Conservation (phyloP, 2,113 vertebrate genomes). For the Epinephelus fuscoguttatus region DNA sequence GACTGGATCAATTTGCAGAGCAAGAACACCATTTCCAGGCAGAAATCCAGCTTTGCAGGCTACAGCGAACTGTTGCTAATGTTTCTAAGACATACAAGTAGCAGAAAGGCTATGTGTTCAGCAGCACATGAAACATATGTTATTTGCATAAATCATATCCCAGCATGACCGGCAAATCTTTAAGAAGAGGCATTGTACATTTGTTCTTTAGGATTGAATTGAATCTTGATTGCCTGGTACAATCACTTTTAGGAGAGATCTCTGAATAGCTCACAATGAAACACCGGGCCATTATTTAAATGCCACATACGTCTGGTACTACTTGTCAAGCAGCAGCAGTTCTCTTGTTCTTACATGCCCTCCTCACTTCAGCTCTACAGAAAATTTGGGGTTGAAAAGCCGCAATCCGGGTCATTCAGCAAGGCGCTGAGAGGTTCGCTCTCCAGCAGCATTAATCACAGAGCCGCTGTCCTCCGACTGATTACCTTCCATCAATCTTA, state of each 20-base stretch:
- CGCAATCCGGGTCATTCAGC: slow-evolving; percentile 32
- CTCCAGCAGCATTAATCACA: slow-evolving; percentile 77
- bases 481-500: slow-evolving; percentile 82
- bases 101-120: background rate
- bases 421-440: slow-evolving; percentile 49
- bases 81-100: background rate
- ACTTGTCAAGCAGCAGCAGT: slow-evolving; percentile 7
- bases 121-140: background rate
- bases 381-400: slow-evolving; percentile 31
- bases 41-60: too few relatives aligned
- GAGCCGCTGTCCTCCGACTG: slow-evolving; percentile 70
- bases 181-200: background rate
- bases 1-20: too few relatives aligned
- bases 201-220: background rate
- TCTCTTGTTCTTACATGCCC: slow-evolving; percentile 8
- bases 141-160: background rate
- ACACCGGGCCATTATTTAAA: slow-evolving; percentile 24
- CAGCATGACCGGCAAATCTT: background rate
- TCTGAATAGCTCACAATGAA: background rate
- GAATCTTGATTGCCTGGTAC: slow-evolving; percentile 3
- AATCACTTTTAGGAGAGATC: slow-evolving; percentile 16
- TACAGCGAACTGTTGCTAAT: background rate
- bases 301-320: background rate
- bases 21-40: too few relatives aligned
- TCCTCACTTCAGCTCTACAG: slow-evolving; percentile 1